Evolutionary conservation across 2,113 vertebrate species (phyloP).

Genomic region (Butorides virescens): DNA sequence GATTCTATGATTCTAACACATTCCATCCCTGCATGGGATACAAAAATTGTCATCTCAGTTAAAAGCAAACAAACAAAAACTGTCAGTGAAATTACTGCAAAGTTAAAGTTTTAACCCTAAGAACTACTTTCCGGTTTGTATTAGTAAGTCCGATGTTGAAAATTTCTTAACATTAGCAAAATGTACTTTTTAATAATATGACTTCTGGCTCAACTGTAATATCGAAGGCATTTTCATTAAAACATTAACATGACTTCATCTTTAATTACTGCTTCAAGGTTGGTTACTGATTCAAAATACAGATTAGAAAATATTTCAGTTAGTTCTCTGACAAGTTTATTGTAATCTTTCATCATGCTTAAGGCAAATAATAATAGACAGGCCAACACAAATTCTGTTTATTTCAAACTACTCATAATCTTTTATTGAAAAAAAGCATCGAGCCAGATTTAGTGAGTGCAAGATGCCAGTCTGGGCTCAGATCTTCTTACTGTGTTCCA

Average conservation of each 20-base stretch:
- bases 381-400: background rate
- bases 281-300: slow-evolving; percentile 18
- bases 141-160: background rate
- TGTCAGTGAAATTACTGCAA: background rate
- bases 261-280: slow-evolving; percentile 26
- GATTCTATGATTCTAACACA: background rate
- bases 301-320: slow-evolving; percentile 17
- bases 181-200: background rate
- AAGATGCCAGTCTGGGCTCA: background rate
- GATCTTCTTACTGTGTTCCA: background rate
- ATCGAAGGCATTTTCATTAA: background rate
- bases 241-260: slow-evolving; percentile 21
- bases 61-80: background rate
- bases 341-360: background rate
- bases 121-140: background rate
- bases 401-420: background rate
- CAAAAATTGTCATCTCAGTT: background rate
- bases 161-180: background rate
- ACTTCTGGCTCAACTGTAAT: slow-evolving; percentile 9
- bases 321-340: background rate
- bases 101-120: background rate
- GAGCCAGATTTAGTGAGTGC: background rate
- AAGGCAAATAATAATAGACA: background rate
- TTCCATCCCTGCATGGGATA: background rate
- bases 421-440: background rate